Evolutionary conservation across 2,888 invertebrate species (phyloP).

Genomic region (Calameuta idolon): DNA sequence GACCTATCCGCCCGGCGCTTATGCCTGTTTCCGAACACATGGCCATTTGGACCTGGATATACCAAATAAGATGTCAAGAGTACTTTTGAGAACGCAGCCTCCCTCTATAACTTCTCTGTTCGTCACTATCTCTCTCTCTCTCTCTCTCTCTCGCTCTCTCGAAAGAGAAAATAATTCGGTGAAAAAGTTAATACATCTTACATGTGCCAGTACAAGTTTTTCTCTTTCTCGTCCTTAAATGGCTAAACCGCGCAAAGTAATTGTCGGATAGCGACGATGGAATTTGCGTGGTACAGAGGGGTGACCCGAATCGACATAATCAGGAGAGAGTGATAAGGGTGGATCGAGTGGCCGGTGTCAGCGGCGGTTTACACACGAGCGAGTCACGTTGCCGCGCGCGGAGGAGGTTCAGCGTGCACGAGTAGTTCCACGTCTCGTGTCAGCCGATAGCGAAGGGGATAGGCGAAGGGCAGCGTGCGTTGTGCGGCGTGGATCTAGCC

Average conservation of each 20-base stretch:
- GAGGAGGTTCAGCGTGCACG: not conserved
- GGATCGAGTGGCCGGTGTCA: not conserved
- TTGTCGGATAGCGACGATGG: not conserved
- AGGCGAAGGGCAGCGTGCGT: not conserved
- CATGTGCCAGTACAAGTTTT: not conserved
- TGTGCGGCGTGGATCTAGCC: not conserved
- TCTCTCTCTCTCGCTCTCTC: too few relatives aligned
- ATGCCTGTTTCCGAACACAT: not conserved
- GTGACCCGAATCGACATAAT: not conserved
- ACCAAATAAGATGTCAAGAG: not conserved
- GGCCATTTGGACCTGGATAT: not conserved
- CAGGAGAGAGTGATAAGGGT: not conserved
- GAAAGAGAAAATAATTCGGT: not conserved
- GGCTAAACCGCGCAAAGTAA: not conserved
- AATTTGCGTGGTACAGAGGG: not conserved
- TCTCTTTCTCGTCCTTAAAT: not conserved
- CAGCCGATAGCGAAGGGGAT: not conserved
- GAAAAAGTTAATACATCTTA: not conserved
- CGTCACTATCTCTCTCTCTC: too few relatives aligned
- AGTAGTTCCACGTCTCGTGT: not conserved
- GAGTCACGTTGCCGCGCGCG: not conserved
- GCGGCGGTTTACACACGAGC: not conserved
- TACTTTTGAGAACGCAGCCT: not conserved
- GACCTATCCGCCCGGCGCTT: not conserved
- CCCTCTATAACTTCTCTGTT: not conserved